A percentile compares a stretch with the other conserved stretches of the same genome.
phyloP scores from a whole-genome alignment of 92 coral and sea anemone genomes.

The Parazoanthus swiftii region DNA sequence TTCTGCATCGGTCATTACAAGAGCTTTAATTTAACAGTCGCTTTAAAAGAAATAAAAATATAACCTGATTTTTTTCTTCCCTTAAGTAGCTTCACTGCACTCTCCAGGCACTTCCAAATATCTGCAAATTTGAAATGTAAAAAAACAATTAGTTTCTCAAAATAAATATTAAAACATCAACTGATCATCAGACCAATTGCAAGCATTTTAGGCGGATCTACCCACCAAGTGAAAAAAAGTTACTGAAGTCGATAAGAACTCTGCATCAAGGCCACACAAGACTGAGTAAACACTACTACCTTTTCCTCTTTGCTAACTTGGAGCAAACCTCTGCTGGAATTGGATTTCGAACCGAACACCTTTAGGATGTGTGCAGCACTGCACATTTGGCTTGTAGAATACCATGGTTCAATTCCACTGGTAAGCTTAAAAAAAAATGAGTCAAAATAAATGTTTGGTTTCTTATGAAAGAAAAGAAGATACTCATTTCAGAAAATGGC shows the following conservation, averaged over 20 bases:
- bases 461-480: no score
- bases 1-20: no score
- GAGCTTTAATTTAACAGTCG: no score
- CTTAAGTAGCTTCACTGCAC: conserved; percentile 35
- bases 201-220: no score
- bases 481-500: no score
- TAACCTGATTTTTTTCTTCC: conserved; percentile 46
- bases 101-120: conserved; percentile 34
- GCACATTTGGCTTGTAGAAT: conserved; percentile 32
- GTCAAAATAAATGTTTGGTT: no score
- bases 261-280: conserved; percentile 47
- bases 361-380: conserved; percentile 46
- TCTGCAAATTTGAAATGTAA: conserved; percentile 11
- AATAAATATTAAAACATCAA: no score
- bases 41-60: no score
- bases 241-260: conserved; percentile 20
- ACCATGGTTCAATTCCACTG: conserved; percentile 62
- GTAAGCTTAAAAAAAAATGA: no score
- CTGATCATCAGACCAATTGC: no score
- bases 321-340: conserved; percentile 43
- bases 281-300: conserved; percentile 36
- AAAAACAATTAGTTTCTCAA: no score
- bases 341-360: conserved; percentile 32
- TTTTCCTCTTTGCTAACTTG: conserved; percentile 37
- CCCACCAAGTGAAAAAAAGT: no score